Conservation (phyloP, 2,113 vertebrate genomes). For the Cryptotis parvus region DNA sequence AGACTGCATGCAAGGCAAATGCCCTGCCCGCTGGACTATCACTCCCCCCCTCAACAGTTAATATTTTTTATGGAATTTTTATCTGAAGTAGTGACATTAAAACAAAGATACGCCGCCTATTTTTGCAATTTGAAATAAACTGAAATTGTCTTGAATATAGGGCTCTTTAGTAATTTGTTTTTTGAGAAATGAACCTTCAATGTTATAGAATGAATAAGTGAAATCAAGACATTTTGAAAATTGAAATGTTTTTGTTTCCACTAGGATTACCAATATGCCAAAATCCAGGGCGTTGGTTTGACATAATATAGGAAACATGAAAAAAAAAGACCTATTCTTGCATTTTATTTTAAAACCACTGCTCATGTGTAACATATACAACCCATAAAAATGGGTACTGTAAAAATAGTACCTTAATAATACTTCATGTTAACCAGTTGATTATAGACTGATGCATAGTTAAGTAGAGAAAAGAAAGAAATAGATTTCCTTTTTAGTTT, state of each 20-base stretch:
- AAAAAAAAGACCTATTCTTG: conserved; percentile 40
- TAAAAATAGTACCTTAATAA: conserved; percentile 73
- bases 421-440: conserved; percentile 59
- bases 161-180: conserved; percentile 43
- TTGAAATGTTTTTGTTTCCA: conserved; percentile 56
- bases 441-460: conserved; percentile 61
- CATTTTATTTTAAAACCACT: background rate
- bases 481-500: conserved; percentile 68
- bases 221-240: conserved; percentile 58
- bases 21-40: too few relatives aligned
- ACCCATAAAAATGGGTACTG: conserved; percentile 51
- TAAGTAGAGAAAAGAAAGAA: conserved; percentile 52
- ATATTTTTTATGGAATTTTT: conserved; percentile 52
- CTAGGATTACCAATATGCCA: conserved; percentile 59
- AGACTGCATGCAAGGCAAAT: too few relatives aligned
- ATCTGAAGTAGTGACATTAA: conserved; percentile 44
- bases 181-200: conserved; percentile 46
- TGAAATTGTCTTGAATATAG: conserved; percentile 33
- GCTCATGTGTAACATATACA: conserved; percentile 40
- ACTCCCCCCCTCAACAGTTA: too few relatives aligned
- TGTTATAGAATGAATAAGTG: conserved; percentile 33
- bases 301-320: conserved; percentile 59
- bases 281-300: conserved; percentile 60
- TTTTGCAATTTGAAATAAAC: conserved; percentile 52
- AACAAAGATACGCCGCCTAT: background rate